Conservation (phyloP, 2,113 vertebrate species). For the Notiomystis cincta region DNA sequence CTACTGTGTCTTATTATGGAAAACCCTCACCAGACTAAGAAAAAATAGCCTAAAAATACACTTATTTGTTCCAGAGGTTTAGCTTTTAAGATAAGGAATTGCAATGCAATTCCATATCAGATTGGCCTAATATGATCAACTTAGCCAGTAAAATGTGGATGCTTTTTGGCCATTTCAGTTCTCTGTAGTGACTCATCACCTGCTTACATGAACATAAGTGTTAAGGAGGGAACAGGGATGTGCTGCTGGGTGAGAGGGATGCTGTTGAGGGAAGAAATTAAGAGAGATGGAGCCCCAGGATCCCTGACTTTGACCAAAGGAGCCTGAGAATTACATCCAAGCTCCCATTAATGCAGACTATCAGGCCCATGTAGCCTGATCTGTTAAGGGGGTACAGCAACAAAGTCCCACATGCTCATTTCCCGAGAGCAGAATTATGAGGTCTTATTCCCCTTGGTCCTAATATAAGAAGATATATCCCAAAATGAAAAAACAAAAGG, state of each 20-base stretch:
- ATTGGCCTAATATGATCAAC: background rate
- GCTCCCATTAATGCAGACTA: background rate
- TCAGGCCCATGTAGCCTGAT: background rate
- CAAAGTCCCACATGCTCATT: background rate
- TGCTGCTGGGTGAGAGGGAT: background rate
- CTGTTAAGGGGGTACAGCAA: background rate
- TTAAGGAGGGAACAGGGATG: background rate
- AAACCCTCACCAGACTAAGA: background rate
- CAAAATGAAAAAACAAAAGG: background rate
- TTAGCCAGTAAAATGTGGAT: background rate
- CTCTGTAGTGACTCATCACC: background rate
- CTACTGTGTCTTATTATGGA: background rate
- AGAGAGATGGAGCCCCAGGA: background rate
- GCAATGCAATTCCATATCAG: background rate
- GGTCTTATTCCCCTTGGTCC: background rate
- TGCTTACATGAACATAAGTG: rapidly evolving
- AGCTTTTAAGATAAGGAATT: background rate
- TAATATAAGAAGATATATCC: background rate
- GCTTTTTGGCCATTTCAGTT: background rate
- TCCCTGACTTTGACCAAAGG: background rate
- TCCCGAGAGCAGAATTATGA: background rate
- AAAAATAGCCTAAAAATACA: background rate
- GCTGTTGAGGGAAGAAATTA: background rate
- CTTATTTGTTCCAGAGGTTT: background rate
- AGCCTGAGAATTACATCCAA: background rate